phyloP scores from a whole-genome alignment of 2,888 invertebrate species.

The Tinea pellionella region DNA sequence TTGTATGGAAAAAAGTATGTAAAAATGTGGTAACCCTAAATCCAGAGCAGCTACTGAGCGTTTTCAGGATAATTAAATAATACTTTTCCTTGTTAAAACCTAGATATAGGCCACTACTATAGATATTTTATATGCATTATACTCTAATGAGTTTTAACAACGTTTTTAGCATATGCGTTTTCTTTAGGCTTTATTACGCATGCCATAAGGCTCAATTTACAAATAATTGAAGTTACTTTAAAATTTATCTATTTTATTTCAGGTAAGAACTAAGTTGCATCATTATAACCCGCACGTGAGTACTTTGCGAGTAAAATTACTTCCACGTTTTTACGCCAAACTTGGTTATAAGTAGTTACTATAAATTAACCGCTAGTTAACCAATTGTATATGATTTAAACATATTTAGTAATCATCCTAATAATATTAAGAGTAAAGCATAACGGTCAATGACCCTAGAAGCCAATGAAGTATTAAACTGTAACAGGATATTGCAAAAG shows the following conservation, averaged over 20 bases:
- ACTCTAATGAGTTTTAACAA: too few species aligned
- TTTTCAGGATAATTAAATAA: conserved; percentile 10
- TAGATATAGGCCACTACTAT: neutral
- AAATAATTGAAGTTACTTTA: too few species aligned
- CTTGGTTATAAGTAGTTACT: neutral
- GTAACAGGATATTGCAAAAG: conserved; percentile 9
- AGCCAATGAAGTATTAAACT: neutral
- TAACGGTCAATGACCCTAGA: neutral
- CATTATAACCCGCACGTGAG: too few species aligned
- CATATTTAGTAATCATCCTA: neutral
- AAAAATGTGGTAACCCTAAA: neutral
- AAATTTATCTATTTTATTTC: too few species aligned
- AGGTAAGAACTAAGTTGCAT: too few species aligned
- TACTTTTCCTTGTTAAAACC: neutral
- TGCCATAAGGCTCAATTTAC: too few species aligned
- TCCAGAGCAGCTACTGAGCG: neutral
- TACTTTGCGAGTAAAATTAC: too few species aligned
- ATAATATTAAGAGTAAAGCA: neutral
- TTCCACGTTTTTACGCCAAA: neutral
- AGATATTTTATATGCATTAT: neutral
- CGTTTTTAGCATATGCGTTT: too few species aligned
- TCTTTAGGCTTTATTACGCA: too few species aligned
- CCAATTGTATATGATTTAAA: neutral
- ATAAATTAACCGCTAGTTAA: neutral
- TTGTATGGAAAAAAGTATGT: too few species aligned